Conservation (phyloP, 2,888 invertebrate genomes). For the Cephus pulcher region DNA sequence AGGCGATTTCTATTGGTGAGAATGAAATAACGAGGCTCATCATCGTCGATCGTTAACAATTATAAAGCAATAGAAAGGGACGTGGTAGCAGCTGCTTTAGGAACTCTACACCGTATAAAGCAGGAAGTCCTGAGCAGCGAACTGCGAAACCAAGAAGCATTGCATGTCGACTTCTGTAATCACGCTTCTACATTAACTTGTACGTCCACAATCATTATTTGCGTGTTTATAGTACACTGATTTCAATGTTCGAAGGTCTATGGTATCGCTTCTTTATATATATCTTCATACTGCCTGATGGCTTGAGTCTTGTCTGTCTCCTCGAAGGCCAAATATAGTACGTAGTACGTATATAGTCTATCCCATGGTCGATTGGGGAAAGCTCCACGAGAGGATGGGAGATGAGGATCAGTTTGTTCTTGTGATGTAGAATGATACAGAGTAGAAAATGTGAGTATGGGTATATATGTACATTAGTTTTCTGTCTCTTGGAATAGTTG, state of each 20-base stretch:
- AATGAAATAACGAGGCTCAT: background rate
- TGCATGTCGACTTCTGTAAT: background rate
- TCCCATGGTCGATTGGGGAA: background rate
- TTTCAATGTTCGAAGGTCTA: background rate
- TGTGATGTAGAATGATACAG: background rate
- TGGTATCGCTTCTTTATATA: background rate
- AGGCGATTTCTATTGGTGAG: background rate
- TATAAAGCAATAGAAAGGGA: background rate
- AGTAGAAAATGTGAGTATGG: too few species aligned
- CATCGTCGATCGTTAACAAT: background rate
- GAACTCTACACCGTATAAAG: background rate
- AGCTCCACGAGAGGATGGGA: background rate
- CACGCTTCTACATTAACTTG: background rate
- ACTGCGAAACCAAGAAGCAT: background rate
- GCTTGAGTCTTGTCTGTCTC: background rate
- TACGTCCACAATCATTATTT: background rate
- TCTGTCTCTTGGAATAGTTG: background rate
- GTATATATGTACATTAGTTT: background rate
- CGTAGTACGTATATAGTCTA: background rate
- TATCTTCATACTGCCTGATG: background rate
- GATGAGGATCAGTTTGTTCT: background rate
- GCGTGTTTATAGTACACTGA: background rate
- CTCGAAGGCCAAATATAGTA: background rate
- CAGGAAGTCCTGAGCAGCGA: background rate
- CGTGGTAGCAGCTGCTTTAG: background rate